These are phyloP conservation scores for Pteruthius melanotis DNA, from an alignment of 2,113 vertebrate species.

Conservation along the genomic window DNA sequence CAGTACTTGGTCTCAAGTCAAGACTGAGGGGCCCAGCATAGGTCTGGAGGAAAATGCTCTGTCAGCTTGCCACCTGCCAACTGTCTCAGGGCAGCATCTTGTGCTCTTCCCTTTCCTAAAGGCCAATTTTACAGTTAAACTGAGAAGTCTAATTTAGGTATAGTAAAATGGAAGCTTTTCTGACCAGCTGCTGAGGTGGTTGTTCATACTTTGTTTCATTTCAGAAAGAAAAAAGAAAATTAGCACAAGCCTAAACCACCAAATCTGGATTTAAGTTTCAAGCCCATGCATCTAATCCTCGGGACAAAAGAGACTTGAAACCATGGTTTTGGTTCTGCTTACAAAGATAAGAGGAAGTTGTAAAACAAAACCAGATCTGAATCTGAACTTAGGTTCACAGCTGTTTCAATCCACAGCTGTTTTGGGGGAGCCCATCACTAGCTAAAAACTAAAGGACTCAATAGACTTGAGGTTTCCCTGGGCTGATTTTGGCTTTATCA, in stretches of 20 bases:
- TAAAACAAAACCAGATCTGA: conserved; percentile 14
- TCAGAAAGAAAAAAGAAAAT: background rate
- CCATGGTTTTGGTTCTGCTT: conserved; percentile 33
- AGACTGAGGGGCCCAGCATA: background rate
- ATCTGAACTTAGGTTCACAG: background rate
- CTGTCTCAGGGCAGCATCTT: background rate
- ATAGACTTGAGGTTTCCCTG: background rate
- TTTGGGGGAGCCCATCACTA: background rate
- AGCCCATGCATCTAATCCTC: background rate
- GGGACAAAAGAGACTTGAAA: conserved; percentile 2
- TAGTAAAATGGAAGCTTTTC: background rate
- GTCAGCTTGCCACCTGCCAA: background rate
- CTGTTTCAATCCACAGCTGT: background rate
- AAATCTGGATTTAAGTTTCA: background rate
- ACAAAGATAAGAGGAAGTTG: conserved; percentile 23
- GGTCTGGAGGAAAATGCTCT: background rate
- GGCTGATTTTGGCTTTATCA: background rate
- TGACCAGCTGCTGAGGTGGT: background rate
- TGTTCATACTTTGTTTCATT: background rate
- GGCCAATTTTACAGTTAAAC: background rate
- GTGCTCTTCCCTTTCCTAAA: background rate
- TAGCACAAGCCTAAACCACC: background rate
- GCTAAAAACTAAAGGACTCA: background rate
- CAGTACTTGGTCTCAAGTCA: background rate
- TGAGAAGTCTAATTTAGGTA: background rate